Evolutionary conservation across 2,113 vertebrate genomes (phyloP).

Genomic region (Nipponia nippon): DNA sequence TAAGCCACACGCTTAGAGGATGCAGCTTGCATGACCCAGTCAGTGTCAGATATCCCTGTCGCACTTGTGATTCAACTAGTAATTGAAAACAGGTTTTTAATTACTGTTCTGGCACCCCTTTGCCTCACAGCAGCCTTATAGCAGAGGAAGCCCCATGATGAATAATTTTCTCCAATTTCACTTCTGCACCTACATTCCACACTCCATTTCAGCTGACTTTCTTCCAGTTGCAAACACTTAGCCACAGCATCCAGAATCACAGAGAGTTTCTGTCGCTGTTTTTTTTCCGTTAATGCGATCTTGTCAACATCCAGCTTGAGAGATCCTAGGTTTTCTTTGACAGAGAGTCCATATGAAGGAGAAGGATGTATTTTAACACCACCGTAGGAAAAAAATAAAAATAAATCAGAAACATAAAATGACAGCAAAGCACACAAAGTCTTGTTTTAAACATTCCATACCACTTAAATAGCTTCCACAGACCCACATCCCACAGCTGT

Average conservation of each 20-base stretch:
- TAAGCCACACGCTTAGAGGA: not conserved
- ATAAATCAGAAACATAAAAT: not conserved
- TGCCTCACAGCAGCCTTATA: not conserved
- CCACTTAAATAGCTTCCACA: not conserved
- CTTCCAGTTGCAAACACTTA: slow-evolving; percentile 71
- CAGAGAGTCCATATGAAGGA: not conserved
- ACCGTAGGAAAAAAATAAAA: not conserved
- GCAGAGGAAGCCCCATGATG: not conserved
- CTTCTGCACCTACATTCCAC: slow-evolving; percentile 79
- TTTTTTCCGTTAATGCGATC: slow-evolving; percentile 76
- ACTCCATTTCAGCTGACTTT: slow-evolving; percentile 78
- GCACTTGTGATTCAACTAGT: not conserved
- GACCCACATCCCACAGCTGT: not conserved
- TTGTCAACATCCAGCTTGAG: slow-evolving; percentile 80
- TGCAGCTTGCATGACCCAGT: not conserved
- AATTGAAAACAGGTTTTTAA: not conserved
- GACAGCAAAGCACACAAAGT: not conserved
- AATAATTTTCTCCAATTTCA: not conserved
- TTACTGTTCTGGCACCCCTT: not conserved
- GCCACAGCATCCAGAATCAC: slow-evolving; percentile 76
- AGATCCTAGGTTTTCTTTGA: slow-evolving; percentile 75
- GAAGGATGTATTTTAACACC: not conserved
- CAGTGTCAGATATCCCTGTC: not conserved
- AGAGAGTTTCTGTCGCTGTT: slow-evolving; percentile 83
- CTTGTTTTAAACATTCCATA: not conserved